Conservation (phyloP, 2,113 vertebrate genomes). For the Chaetura pelagica region DNA sequence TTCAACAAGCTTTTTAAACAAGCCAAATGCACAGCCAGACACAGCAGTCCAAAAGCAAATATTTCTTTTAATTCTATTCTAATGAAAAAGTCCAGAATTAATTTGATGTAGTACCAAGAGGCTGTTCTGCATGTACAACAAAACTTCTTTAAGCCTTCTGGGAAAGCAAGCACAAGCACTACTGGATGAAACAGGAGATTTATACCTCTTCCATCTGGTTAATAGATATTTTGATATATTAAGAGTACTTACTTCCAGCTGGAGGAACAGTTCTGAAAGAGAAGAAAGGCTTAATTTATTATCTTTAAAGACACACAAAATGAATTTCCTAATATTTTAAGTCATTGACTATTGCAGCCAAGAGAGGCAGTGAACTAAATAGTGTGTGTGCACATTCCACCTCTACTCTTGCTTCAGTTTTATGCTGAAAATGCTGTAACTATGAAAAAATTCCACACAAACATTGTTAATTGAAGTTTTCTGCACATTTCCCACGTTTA, state of each 20-base stretch:
- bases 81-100: neutral
- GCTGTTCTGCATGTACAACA: neutral
- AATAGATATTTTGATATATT: neutral
- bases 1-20: neutral
- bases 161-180: neutral
- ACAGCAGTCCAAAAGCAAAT: neutral
- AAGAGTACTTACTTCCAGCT: slow-evolving; percentile 91
- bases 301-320: neutral
- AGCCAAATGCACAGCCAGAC: neutral
- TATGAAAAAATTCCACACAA: neutral
- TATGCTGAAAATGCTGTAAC: neutral
- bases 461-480: neutral
- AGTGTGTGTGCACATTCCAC: neutral
- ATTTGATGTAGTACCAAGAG: neutral
- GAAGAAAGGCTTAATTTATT: slow-evolving; percentile 13
- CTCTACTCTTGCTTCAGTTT: neutral
- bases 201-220: neutral
- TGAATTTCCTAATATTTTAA: neutral
- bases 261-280: slow-evolving; percentile 93
- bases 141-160: neutral
- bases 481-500: neutral
- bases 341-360: neutral
- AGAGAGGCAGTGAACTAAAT: neutral
- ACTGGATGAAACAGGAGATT: neutral
- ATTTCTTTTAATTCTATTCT: neutral